Percentiles rank a stretch among this genome's conserved stretches.
phyloP scores from a whole-genome alignment of 2,797 vertebrate species.

The Zenarchopterus dispar region DNA sequence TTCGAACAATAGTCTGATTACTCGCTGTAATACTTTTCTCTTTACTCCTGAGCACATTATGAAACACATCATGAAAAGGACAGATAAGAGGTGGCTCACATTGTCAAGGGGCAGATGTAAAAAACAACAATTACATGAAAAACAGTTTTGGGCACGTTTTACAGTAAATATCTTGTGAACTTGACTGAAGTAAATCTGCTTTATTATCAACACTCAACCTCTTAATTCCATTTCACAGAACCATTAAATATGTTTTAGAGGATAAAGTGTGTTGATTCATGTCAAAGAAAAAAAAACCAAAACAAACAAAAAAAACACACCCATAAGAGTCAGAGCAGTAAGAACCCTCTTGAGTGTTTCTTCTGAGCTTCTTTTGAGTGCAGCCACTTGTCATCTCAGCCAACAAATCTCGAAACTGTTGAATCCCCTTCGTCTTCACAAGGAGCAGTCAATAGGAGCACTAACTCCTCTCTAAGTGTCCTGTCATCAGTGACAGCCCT shows the following conservation, averaged over 20 bases:
- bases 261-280: constrained; percentile 29
- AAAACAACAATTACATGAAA: constrained; percentile 12
- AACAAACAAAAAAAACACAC: background rate
- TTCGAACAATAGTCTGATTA: constrained; percentile 33
- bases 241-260: constrained; percentile 26
- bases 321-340: constrained; percentile 21
- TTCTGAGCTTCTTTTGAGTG: constrained; percentile 34
- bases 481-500: constrained; percentile 58
- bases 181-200: constrained; percentile 17
- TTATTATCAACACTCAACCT: constrained; percentile 7
- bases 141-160: constrained; percentile 22
- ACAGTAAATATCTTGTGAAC: background rate
- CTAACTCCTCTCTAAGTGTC: constrained; percentile 54
- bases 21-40: constrained; percentile 31
- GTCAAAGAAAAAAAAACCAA: constrained; percentile 16
- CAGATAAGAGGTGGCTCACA: constrained; percentile 23
- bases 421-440: constrained; percentile 22
- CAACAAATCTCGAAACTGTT: constrained; percentile 37
- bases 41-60: constrained; percentile 28
- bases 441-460: constrained; percentile 33
- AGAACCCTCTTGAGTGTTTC: constrained; percentile 44
- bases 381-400: constrained; percentile 39
- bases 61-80: constrained; percentile 39
- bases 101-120: constrained; percentile 28
- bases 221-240: constrained; percentile 10